Evolutionary conservation across 2,113 vertebrate genomes (phyloP).

Genomic region (Ammodytes dubius): DNA sequence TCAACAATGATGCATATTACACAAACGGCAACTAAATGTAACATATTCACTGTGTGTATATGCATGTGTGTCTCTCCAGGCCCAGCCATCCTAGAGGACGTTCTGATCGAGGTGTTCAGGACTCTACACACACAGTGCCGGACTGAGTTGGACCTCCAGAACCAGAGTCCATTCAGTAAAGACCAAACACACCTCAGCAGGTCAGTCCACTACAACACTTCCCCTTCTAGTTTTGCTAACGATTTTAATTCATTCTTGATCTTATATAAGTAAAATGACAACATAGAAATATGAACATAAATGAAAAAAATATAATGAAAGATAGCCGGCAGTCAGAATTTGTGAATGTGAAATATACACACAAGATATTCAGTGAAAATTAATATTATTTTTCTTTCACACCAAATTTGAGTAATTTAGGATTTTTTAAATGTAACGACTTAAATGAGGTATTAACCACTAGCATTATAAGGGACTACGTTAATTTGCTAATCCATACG

Average conservation of each 20-base stretch:
- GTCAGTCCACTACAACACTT: slow-evolving; percentile 72
- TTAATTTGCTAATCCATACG: background rate
- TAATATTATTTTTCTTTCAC: too few relatives aligned
- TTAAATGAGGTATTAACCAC: background rate
- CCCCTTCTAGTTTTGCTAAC: background rate
- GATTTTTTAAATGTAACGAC: background rate
- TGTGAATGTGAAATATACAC: too few relatives aligned
- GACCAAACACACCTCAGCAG: slow-evolving; percentile 98
- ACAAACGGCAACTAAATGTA: background rate
- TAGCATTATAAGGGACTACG: too few relatives aligned
- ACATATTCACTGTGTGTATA: background rate
- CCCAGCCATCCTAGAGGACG: slow-evolving; percentile 97
- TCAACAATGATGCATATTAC: background rate
- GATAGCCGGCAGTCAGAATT: too few relatives aligned
- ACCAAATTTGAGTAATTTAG: too few relatives aligned
- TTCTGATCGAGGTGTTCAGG: slow-evolving; percentile 97
- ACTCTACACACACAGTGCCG: slow-evolving; percentile 95
- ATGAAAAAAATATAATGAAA: too few relatives aligned
- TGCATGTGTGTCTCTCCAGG: slow-evolving; percentile 81
- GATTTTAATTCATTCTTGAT: background rate
- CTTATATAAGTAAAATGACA: background rate
- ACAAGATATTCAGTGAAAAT: too few relatives aligned
- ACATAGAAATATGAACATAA: background rate
- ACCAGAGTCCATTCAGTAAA: slow-evolving; percentile 93
- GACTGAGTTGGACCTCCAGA: slow-evolving; percentile 93